Base-by-base conservation (phyloP, 2,888 invertebrate genomes). In the Phengaris alcon region DNA sequence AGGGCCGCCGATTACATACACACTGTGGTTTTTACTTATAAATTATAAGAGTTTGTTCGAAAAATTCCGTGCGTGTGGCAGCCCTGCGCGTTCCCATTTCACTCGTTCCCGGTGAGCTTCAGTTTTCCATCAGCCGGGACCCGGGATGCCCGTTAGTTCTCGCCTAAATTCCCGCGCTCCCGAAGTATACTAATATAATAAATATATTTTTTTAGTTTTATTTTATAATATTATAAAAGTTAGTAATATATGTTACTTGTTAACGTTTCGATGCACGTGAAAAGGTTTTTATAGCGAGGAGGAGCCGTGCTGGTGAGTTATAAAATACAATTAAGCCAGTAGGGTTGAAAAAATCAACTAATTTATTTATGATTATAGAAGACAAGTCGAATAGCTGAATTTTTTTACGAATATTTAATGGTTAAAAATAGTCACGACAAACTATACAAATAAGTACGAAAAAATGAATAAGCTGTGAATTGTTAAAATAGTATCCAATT, bases 51-150 rank as follows among this genome's bases (percentile, higher is more conserved):
- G 35, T 44, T 64, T 64, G 7, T 64, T 6, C 12, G 22, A 5
- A 2, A 64, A 44, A 13, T 44, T 4, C 35, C 6, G 12, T 1
- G 64, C 35, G 0, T 12, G 64, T 64, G 64, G 0, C 64, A 64
- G 0, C 64, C 64, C 64, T 64, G 35, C 35, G 64, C 64, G 35
- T 64, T 64, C 44, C 64, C 64, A 64, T 44, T 82, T 74, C 64
- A 51, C 64, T 52, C 82, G 80, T 82, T 79, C 77, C 76, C 77
- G 78, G 69, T 78, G 75, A 80, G 81, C 83, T 83, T 81, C 87
- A 90, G 89, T 90, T 77, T 78, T 78, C 79, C 82, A 83, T 80
- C 84, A 85, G 84, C 84, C 84, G 82, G 81, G 82, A 83, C 79
- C 77, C 82, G 82, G 82, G 80, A 80, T 82, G 86, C 84, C 79